A percentile compares a stretch with the other conserved stretches of the same genome.
These are phyloP conservation scores for Diadophis punctatus DNA, from an alignment of 2,113 vertebrate genomes.

Conservation along the genomic window DNA sequence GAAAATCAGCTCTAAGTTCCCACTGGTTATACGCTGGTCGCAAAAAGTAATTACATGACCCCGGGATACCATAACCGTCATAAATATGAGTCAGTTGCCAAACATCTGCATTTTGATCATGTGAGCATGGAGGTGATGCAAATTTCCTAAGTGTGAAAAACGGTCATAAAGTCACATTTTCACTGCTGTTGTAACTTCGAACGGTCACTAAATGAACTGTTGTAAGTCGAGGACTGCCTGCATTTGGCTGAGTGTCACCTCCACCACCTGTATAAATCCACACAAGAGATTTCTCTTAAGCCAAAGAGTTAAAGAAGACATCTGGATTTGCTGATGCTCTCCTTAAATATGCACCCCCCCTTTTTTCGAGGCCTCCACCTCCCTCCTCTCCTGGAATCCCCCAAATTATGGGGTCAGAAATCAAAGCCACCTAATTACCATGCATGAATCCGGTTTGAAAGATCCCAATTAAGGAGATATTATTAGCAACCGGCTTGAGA, in stretches of 20 bases:
- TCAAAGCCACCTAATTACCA: slow-evolving; percentile 67
- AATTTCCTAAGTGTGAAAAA: neutral
- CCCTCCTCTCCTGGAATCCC: slow-evolving; percentile 24
- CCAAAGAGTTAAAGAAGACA: slow-evolving; percentile 44
- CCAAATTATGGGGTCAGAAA: slow-evolving; percentile 52
- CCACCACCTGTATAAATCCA: neutral
- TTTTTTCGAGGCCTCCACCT: slow-evolving; percentile 42
- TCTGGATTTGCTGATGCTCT: slow-evolving; percentile 43
- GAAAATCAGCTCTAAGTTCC: too few species aligned
- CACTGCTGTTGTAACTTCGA: neutral
- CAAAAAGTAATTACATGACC: neutral
- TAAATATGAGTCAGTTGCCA: neutral
- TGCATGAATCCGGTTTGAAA: slow-evolving; percentile 74
- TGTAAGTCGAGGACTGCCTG: neutral
- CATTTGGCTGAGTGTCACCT: neutral
- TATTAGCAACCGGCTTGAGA: slow-evolving; percentile 69
- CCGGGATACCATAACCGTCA: neutral
- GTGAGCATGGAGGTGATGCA: neutral
- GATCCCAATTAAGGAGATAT: slow-evolving; percentile 72
- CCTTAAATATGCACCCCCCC: slow-evolving; percentile 58
- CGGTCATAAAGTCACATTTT: neutral
- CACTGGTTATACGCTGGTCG: neutral
- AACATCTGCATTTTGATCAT: neutral
- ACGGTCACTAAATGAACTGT: neutral
- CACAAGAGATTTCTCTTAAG: neutral